Conservation (phyloP, 2,888 invertebrate species). For the Rhamnusium bicolor region DNA sequence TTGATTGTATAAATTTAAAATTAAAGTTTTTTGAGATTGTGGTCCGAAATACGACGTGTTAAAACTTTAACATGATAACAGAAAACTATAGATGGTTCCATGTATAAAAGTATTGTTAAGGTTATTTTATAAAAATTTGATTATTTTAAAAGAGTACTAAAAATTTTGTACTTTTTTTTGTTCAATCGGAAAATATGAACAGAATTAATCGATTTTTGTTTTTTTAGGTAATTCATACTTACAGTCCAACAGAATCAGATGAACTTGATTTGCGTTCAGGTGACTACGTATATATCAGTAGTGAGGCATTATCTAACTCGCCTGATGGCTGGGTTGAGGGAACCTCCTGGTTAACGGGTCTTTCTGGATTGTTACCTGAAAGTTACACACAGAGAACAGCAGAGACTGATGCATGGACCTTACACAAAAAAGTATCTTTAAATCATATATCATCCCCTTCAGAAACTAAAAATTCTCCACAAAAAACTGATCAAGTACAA, state of each 20-base stretch:
- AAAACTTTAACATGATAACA: too few relatives aligned
- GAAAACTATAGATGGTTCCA: too few relatives aligned
- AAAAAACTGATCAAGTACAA: conserved; percentile 19
- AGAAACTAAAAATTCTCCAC: conserved; percentile 30
- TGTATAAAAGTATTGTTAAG: too few relatives aligned
- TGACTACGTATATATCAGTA: conserved; percentile 88
- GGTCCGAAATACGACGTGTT: too few relatives aligned
- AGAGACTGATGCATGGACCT: conserved; percentile 93
- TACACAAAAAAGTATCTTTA: conserved; percentile 82
- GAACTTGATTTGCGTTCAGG: conserved; percentile 89
- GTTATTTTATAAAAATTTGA: too few relatives aligned
- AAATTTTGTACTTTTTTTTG: too few relatives aligned
- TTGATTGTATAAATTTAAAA: too few relatives aligned
- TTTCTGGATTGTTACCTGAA: conserved; percentile 85
- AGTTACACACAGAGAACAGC: conserved; percentile 87
- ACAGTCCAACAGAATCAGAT: conserved; percentile 83
- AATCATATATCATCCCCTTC: conserved; percentile 53
- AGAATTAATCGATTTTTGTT: not conserved
- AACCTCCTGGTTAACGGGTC: conserved; percentile 86
- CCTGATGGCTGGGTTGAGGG: conserved; percentile 93
- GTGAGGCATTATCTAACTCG: conserved; percentile 81
- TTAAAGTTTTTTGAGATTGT: too few relatives aligned
- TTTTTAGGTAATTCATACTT: conserved; percentile 82
- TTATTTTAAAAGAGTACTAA: too few relatives aligned
- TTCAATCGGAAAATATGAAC: too few relatives aligned